phyloP scores from a whole-genome alignment of 1,140 invertebrate species.

The Trichonephila clavata region DNA sequence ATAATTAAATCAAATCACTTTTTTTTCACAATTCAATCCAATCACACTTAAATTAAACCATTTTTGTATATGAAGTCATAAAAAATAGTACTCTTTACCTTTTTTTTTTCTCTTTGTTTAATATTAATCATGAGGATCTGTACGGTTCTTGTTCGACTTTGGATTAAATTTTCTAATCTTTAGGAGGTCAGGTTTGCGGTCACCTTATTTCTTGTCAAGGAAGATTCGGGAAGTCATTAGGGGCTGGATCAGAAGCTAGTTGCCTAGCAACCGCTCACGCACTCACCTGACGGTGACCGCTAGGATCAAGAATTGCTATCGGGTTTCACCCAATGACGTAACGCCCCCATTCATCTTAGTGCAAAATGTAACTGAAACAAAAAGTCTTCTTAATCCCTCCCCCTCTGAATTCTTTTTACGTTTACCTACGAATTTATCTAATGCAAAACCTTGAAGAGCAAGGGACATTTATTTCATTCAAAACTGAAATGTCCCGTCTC shows the following conservation, averaged over 20 bases:
- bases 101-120: not conserved
- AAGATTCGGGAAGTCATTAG: slow-evolving; percentile 28
- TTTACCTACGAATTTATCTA: no score
- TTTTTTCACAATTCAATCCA: no score
- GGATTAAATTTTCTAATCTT: slow-evolving; percentile 30
- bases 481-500: no score
- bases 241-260: slow-evolving; percentile 31
- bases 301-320: slow-evolving; percentile 24
- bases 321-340: slow-evolving; percentile 1
- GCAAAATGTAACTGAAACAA: not conserved
- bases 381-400: no score
- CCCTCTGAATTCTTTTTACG: no score
- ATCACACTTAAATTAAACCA: no score
- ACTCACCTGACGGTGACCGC: slow-evolving; percentile 12
- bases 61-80: not conserved
- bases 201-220: not conserved
- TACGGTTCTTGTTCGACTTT: not conserved
- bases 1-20: no score
- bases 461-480: no score
- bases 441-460: no score
- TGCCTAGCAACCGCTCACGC: slow-evolving; percentile 45
- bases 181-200: slow-evolving; percentile 43
- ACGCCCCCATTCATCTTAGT: not conserved
- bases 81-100: not conserved
- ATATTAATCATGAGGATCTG: not conserved